Percentiles rank a stretch among this genome's conserved stretches.
Evolutionary conservation across 2,888 invertebrate genomes (phyloP).

Genomic region (Disparrhopalites patrizii): DNA sequence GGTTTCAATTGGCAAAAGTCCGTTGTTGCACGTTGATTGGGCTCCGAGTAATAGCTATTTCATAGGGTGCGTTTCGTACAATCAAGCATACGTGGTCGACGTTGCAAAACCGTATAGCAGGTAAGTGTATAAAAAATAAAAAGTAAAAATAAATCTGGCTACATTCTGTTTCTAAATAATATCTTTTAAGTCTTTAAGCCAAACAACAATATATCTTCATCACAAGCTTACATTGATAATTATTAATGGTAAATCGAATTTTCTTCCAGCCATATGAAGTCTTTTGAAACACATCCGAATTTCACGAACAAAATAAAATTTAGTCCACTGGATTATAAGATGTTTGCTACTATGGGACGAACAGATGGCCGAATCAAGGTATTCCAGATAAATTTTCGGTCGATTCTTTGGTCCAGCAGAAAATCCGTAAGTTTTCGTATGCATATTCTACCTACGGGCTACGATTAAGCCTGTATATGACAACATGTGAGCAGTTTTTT

Average conservation of each 20-base stretch:
- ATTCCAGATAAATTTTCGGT: slow-evolving; percentile 27
- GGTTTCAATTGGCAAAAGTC: slow-evolving; percentile 60
- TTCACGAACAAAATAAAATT: slow-evolving; percentile 28
- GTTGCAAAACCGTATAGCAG: slow-evolving; percentile 26
- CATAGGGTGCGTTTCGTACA: slow-evolving; percentile 53
- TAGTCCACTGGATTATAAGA: slow-evolving; percentile 23
- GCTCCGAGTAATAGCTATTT: slow-evolving; percentile 59
- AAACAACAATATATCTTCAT: too few relatives aligned
- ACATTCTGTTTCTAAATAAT: not conserved
- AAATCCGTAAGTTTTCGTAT: slow-evolving; percentile 25
- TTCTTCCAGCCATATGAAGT: slow-evolving; percentile 4
- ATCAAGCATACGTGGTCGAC: slow-evolving; percentile 50
- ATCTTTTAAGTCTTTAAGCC: too few relatives aligned
- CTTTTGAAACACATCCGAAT: slow-evolving; percentile 24
- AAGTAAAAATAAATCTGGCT: not conserved
- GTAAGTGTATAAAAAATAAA: slow-evolving; percentile 21
- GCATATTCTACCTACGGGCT: too few relatives aligned
- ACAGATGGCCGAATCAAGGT: slow-evolving; percentile 29
- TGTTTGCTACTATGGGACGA: slow-evolving; percentile 26
- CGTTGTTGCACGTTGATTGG: slow-evolving; percentile 69
- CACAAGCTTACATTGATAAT: not conserved
- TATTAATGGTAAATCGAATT: not conserved
- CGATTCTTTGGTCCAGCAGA: slow-evolving; percentile 24
- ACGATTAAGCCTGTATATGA: too few relatives aligned
- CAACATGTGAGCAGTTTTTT: not conserved